Evolutionary conservation across 2,888 invertebrate genomes (phyloP), one percentile per base, ranked within the genome.

Genomic region (Notocelia uddmanniana): DNA sequence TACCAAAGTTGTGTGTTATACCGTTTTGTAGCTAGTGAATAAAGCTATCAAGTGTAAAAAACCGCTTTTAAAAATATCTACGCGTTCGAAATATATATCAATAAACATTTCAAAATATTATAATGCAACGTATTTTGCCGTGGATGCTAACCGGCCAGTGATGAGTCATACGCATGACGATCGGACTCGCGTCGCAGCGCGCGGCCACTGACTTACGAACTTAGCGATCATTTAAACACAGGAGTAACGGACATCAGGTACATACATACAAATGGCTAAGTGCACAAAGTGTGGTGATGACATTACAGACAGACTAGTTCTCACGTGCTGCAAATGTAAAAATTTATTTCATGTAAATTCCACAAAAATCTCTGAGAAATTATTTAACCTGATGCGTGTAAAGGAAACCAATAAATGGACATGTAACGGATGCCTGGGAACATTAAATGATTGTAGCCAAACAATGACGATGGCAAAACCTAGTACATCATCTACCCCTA

Each of bases 201-300:
- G 58, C 34, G 58, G 58, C 58, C 34, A 10, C 58, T 58, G 34
- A 37, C 34, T 34, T 8, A 60, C 1, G 60, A 60, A 1, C 58
- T 9, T 11, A 37, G 37, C 45, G 45, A 41, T 41, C 45, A 45
- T 59, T 23, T 41, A 19, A 21, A 59, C 59, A 45, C 59, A 59
- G 59, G 48, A 62, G 62, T 10, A 18, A 48, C 9, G 62, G 62
- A 50, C 62, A 62, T 18, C 18, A 23, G 26, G 45, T 60, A 48
- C n/a, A n/a, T n/a, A n/a, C n/a, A n/a, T n/a, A n/a, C n/a, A 60
- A 60, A 60, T 62, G 62, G 48, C 62, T 26, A 48, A 62, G 13
- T 62, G 62, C 31, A 26, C 26, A 9, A 48, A 62, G 48, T 62
- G 62, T 62, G 10, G 3, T 2, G n/a, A 48, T 6, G 10, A 62